Evolutionary conservation across 2,113 vertebrate genomes (phyloP).

Genomic region (Phylloscopus trochiloides): DNA sequence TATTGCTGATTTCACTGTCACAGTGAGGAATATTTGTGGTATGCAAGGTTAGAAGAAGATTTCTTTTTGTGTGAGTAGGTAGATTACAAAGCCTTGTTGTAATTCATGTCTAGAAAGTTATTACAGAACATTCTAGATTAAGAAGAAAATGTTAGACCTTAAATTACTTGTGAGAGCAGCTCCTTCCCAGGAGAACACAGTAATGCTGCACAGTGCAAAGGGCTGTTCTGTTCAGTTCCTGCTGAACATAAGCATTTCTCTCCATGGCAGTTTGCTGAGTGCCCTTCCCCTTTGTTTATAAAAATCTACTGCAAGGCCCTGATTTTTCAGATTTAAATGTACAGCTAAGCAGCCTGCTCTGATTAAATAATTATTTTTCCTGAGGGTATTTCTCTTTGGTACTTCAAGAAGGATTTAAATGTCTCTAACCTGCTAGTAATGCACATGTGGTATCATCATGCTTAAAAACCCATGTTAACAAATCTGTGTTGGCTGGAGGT

Average conservation of each 20-base stretch:
- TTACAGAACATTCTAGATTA: background rate
- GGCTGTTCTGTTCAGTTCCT: background rate
- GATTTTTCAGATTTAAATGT: background rate
- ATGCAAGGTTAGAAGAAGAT: background rate
- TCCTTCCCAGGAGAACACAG: background rate
- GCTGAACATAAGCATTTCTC: background rate
- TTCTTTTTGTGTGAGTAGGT: background rate
- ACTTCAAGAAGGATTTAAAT: constrained; percentile 7
- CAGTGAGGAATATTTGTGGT: background rate
- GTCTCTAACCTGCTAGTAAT: background rate
- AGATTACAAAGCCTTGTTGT: background rate
- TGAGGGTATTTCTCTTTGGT: background rate
- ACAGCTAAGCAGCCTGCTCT: background rate
- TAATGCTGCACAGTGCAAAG: background rate
- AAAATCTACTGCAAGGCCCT: background rate
- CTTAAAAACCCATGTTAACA: background rate
- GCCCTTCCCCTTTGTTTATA: background rate
- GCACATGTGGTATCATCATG: background rate
- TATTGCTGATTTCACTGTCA: background rate
- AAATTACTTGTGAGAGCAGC: background rate
- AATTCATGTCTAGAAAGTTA: background rate
- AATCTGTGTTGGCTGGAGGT: background rate
- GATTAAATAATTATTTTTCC: constrained; percentile 27
- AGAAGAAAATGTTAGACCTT: background rate
- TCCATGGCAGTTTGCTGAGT: background rate